Evolutionary conservation across 2,888 invertebrate species (phyloP).

Genomic region (Eugnorisma glareosa): DNA sequence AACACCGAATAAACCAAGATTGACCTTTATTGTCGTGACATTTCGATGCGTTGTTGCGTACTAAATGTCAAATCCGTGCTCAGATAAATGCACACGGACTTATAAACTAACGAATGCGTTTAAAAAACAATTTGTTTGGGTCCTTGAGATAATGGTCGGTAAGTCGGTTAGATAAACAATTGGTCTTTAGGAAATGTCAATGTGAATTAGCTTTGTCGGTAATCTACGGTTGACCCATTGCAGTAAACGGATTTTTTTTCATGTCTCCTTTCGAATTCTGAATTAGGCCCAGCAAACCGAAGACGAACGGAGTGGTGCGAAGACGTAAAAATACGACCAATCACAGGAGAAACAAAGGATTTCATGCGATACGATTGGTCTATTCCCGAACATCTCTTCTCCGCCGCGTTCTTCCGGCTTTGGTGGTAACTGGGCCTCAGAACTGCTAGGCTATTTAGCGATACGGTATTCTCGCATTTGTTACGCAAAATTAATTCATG

Average conservation of each 20-base stretch:
- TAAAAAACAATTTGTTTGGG: slow-evolving; percentile 61
- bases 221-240: slow-evolving; percentile 23
- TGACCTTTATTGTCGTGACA: slow-evolving; percentile 84
- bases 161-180: slow-evolving; percentile 30
- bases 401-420: neutral
- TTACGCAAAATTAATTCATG: slow-evolving; percentile 39
- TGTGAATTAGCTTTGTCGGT: slow-evolving; percentile 29
- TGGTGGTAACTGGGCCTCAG: neutral
- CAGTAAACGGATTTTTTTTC: slow-evolving; percentile 11
- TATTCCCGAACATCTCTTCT: neutral
- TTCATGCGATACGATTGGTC: neutral
- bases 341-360: neutral
- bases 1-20: slow-evolving; percentile 62
- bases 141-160: slow-evolving; percentile 47
- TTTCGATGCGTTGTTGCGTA: slow-evolving; percentile 82
- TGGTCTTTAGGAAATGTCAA: slow-evolving; percentile 52
- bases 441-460: slow-evolving; percentile 13
- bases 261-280: slow-evolving; percentile 18
- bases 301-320: neutral
- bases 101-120: slow-evolving; percentile 62
- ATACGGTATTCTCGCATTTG: slow-evolving; percentile 35
- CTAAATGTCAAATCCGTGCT: slow-evolving; percentile 88
- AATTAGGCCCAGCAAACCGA: neutral
- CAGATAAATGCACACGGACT: slow-evolving; percentile 70
- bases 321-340: neutral